Evolutionary conservation across 1,140 invertebrate genomes (phyloP).

Genomic region (Bombus impatiens): DNA sequence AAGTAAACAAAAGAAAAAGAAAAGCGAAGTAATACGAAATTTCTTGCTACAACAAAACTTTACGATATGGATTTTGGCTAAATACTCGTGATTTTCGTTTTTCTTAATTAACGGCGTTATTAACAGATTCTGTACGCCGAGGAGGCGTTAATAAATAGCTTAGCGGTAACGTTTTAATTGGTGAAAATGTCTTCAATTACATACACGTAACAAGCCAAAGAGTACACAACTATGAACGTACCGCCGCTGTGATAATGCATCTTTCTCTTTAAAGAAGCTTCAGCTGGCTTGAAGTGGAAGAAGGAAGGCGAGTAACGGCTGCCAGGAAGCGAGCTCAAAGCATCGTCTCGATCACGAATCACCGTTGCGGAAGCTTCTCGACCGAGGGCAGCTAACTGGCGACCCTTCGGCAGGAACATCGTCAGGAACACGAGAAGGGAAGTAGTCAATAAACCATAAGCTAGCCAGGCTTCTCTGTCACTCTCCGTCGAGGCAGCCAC

Average conservation of each 20-base stretch:
- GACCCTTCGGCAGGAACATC: conserved; percentile 96
- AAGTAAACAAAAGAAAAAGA: no score
- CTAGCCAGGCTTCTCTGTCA: conserved; percentile 93
- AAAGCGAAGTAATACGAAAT: no score
- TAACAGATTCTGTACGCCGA: no score
- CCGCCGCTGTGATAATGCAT: conserved; percentile 79
- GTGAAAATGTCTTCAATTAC: not conserved
- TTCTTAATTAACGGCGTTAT: no score
- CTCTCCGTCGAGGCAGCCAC: conserved; percentile 88
- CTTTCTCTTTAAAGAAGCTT: conserved; percentile 86
- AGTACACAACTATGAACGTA: conserved; percentile 37
- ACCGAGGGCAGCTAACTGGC: conserved; percentile 95
- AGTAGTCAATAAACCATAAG: conserved; percentile 92
- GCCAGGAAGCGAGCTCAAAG: conserved; percentile 89
- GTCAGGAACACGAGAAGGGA: conserved; percentile 92
- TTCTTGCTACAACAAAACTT: no score
- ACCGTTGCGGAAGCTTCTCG: conserved; percentile 83
- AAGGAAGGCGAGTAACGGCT: conserved; percentile 94
- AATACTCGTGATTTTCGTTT: no score
- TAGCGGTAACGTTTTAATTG: not conserved
- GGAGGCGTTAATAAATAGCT: no score
- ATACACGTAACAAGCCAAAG: not conserved
- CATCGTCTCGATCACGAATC: conserved; percentile 80
- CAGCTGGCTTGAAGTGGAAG: conserved; percentile 94
- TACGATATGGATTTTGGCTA: no score